phyloP scores from a whole-genome alignment of 2,797 vertebrate species.

The Carcharodon carcharias region DNA sequence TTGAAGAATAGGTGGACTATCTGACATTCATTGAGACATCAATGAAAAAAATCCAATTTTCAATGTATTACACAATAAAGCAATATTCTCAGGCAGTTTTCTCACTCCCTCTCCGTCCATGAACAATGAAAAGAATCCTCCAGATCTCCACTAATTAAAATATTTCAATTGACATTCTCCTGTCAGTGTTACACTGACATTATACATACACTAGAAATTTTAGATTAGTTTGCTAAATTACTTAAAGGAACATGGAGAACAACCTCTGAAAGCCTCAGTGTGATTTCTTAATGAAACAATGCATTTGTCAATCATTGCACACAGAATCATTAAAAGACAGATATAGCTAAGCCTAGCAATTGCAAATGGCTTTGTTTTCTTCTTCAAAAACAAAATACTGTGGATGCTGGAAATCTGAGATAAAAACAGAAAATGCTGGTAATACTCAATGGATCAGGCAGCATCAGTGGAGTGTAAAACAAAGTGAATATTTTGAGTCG shows the following conservation, averaged over 20 bases:
- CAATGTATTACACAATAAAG: not conserved
- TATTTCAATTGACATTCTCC: not conserved
- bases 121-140: not conserved
- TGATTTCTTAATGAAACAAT: not conserved
- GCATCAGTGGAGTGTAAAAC: not conserved
- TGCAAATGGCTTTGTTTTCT: not conserved
- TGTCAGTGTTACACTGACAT: not conserved
- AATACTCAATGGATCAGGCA: not conserved
- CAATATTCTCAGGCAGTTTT: not conserved
- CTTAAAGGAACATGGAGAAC: not conserved
- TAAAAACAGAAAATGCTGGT: not conserved
- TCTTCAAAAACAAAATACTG: not conserved
- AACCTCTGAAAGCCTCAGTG: not conserved
- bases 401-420: not conserved
- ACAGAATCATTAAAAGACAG: not conserved
- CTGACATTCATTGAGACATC: not conserved
- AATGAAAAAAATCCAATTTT: not conserved
- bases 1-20: not conserved
- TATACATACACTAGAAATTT: not conserved
- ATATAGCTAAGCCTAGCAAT: not conserved
- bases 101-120: not conserved
- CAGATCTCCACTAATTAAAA: not conserved
- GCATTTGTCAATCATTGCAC: not conserved
- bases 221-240: not conserved
- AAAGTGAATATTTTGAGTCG: not conserved